Evolutionary conservation across 2,797 vertebrate genomes (phyloP), one percentile per base, ranked within the genome.

Genomic region (Myotis vivesi): DNA sequence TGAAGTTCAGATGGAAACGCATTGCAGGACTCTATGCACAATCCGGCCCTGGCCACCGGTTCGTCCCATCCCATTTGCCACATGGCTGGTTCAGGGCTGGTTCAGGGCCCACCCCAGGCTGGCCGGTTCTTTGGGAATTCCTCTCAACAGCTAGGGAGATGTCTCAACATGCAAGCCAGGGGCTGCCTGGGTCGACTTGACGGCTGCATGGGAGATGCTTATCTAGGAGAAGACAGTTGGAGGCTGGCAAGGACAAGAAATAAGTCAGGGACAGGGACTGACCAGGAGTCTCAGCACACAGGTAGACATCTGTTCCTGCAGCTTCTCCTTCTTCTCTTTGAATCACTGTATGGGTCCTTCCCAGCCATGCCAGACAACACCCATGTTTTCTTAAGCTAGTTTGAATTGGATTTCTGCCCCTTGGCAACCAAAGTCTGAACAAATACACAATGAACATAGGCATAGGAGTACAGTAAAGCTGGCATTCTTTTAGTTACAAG

Each of bases 361-460:
- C 57, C 10, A 28, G 41, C 8, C 28, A 3, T 3, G 25, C 22
- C 72, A 93, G 84, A 89, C 36, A 55, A 33, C 38, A 95, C 25
- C 33, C 51, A 6, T 73, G 38, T 88, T 72, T 11, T 44, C 71
- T 55, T 62, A 64, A 73, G 81, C 53, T 87, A 17, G n/a, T 90
- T 81, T 90, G 76, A 92, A 69, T 68, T 57, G 68, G 8, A 87
- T 76, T 80, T 83, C 46, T 72, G 75, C 71, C 53, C 51, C 59
- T 53, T 68, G 92, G 81, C 62, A 53, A 90, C 20, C 20, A 33
- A 95, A 90, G 66, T 49, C 49, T 28, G 33, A n/a, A 64, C 12
- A 57, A 68, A 76, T n/a, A 57, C 30, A 64, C 49, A 16, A 64
- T 38, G 36, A 72, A 75, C 4, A 1, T 4, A 23, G 77, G 85